A percentile compares a stretch with the other conserved stretches of the same genome.
Conservation (phyloP, 2,113 vertebrate genomes). For the Paramisgurnus dabryanus region DNA sequence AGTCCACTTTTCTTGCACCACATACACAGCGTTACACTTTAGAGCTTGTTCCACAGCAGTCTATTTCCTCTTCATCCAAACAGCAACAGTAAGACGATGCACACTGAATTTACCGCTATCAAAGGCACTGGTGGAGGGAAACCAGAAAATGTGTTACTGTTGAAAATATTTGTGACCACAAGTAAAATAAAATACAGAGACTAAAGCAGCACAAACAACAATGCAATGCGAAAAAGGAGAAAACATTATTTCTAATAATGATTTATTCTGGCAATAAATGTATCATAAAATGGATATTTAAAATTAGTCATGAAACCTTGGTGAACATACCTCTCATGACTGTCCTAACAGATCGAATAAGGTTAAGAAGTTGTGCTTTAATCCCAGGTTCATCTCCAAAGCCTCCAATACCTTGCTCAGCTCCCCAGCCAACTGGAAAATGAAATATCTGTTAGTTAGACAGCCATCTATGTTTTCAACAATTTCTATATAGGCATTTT, state of each 20-base stretch:
- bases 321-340: conserved; percentile 89
- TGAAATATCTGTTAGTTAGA: not conserved
- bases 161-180: not conserved
- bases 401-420: conserved; percentile 90
- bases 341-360: conserved; percentile 90
- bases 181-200: not conserved
- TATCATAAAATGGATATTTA: not conserved
- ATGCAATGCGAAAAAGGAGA: not conserved
- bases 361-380: conserved; percentile 91
- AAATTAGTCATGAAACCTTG: not conserved
- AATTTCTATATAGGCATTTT: no score
- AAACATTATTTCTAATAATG: no score
- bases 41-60: conserved; percentile 14
- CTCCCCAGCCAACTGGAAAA: conserved; percentile 89
- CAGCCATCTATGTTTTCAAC: no score
- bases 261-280: not conserved
- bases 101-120: conserved; percentile 87
- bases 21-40: not conserved
- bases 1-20: conserved; percentile 34
- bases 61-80: conserved; percentile 81
- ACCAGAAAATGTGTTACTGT: conserved; percentile 1
- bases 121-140: conserved; percentile 81
- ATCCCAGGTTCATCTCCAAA: conserved; percentile 96
- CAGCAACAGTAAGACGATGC: conserved; percentile 86
- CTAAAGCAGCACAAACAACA: not conserved